Evolutionary conservation across 2,113 vertebrate species (phyloP).

Genomic region (Suricata suricatta): DNA sequence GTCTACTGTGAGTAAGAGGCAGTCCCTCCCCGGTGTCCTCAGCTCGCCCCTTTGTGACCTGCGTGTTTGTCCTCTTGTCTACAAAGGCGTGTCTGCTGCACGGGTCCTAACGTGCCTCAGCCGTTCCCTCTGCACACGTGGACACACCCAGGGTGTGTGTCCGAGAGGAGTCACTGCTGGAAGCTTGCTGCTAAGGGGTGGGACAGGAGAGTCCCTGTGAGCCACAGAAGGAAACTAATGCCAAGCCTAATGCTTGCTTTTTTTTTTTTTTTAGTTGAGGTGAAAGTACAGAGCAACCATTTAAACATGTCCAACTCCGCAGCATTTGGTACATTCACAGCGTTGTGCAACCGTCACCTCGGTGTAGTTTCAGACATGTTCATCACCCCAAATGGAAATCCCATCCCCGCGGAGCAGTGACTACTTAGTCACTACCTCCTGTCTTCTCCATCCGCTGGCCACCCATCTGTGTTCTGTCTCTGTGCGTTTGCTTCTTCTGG

Average conservation of each 20-base stretch:
- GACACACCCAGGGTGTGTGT: background rate
- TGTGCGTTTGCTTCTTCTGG: background rate
- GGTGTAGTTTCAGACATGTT: background rate
- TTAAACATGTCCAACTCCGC: background rate
- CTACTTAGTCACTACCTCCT: too few relatives aligned
- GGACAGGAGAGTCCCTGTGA: background rate
- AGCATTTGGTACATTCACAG: background rate
- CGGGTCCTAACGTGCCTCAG: background rate
- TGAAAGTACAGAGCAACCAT: background rate
- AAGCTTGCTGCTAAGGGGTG: background rate
- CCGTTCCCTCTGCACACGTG: rapidly evolving
- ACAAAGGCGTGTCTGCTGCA: rapidly evolving
- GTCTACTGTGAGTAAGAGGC: constrained; percentile 90
- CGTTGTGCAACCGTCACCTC: background rate
- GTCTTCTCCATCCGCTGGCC: background rate
- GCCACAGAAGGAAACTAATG: background rate
- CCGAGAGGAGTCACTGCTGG: background rate
- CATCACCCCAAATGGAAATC: background rate
- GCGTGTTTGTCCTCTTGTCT: background rate
- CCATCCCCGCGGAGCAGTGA: background rate
- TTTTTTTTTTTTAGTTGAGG: background rate
- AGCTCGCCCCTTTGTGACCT: background rate
- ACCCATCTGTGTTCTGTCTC: background rate
- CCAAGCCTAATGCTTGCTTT: background rate
- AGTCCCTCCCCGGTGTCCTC: rapidly evolving